phyloP scores from a whole-genome alignment of 2,888 invertebrate species.

The Noctua comes region DNA sequence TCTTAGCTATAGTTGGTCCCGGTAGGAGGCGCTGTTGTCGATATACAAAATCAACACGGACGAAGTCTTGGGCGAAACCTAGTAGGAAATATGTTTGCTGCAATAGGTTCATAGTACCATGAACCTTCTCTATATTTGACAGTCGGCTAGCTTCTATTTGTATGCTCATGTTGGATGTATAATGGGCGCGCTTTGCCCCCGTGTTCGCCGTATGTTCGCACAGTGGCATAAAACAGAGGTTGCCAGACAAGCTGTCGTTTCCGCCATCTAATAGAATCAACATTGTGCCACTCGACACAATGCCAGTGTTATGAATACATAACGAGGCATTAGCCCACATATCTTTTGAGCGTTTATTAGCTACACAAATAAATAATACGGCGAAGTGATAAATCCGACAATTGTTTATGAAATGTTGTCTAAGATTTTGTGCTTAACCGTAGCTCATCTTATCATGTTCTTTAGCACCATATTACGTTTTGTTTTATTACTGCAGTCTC shows the following conservation, averaged over 20 bases:
- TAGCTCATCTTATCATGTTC: not conserved
- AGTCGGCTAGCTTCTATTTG: not conserved
- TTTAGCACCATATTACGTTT: not conserved
- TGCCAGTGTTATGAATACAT: constrained; percentile 85
- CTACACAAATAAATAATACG: constrained; percentile 76
- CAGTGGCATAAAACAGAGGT: constrained; percentile 75
- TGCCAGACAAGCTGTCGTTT: constrained; percentile 83
- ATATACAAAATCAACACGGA: not conserved
- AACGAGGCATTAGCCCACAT: constrained; percentile 85
- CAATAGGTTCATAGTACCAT: not conserved
- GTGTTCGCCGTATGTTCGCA: constrained; percentile 69
- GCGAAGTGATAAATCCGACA: constrained; percentile 18
- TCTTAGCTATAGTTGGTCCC: not conserved
- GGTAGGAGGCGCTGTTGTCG: not conserved
- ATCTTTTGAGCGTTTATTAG: constrained; percentile 83
- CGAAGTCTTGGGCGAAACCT: not conserved
- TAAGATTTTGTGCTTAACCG: not conserved
- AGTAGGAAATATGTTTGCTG: not conserved
- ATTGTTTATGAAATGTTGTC: not conserved
- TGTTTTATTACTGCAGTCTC: no score
- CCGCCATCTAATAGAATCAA: constrained; percentile 85
- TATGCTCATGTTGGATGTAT: constrained; percentile 25
- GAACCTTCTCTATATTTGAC: constrained; percentile 11
- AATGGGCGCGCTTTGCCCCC: constrained; percentile 17
- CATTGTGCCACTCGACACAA: constrained; percentile 83